A percentile compares a stretch with the other conserved stretches of the same genome.
phyloP scores from a whole-genome alignment of 1,140 invertebrate species.

The Diorhabda elongata region DNA sequence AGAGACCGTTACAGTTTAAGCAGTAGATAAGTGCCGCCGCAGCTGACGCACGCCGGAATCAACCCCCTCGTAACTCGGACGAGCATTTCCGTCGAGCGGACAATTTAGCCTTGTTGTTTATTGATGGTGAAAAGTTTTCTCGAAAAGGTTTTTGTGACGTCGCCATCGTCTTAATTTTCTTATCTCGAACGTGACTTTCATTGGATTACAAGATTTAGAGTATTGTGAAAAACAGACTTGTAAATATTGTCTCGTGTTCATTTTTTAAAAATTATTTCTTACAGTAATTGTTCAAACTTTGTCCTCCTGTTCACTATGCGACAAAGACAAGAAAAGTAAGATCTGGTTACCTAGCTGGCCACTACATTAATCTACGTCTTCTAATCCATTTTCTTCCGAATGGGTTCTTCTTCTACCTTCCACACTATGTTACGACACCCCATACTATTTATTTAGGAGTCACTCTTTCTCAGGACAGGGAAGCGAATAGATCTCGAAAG shows the following conservation, averaged over 20 bases:
- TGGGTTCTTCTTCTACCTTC: no score
- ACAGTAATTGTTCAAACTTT: no score
- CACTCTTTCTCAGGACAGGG: no score
- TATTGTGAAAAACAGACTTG: no score
- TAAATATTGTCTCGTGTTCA: no score
- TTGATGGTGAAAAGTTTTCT: slow-evolving; percentile 9
- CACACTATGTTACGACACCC: no score
- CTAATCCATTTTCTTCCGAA: not conserved
- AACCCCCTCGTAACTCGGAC: slow-evolving; percentile 24
- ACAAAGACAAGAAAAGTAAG: not conserved
- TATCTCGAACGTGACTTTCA: slow-evolving; percentile 9
- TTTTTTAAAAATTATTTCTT: no score
- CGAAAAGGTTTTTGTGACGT: not conserved
- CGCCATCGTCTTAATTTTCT: slow-evolving; percentile 3
- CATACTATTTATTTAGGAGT: no score
- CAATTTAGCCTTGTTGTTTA: slow-evolving; percentile 16
- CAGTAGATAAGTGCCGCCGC: slow-evolving; percentile 27
- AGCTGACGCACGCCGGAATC: slow-evolving; percentile 28
- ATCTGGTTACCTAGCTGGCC: not conserved
- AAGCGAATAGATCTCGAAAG: no score
- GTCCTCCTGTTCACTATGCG: no score
- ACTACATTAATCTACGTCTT: not conserved
- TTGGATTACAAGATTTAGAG: slow-evolving; percentile 1
- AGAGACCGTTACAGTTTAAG: slow-evolving; percentile 19
- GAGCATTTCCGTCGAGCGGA: slow-evolving; percentile 18